phyloP scores from a whole-genome alignment of 2,797 vertebrate species.

The Enteromius radiatus region DNA sequence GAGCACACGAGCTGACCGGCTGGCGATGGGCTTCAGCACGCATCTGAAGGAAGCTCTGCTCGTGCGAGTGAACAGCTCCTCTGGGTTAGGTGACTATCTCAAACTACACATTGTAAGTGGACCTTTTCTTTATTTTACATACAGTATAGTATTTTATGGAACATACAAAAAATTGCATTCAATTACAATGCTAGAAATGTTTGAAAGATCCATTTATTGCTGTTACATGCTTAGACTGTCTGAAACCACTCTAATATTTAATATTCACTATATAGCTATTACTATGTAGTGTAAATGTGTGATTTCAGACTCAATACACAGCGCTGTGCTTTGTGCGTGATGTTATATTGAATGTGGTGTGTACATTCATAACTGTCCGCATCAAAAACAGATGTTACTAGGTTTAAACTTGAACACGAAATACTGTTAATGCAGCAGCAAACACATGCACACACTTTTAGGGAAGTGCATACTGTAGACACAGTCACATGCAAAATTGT shows the following conservation, averaged over 20 bases:
- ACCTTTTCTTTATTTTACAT: neutral
- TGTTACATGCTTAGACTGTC: neutral
- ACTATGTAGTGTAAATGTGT: neutral
- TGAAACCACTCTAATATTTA: neutral
- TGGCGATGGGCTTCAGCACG: slow-evolving; percentile 97
- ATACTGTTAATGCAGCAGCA: neutral
- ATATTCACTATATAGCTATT: neutral
- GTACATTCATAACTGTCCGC: neutral
- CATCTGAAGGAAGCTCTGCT: slow-evolving; percentile 94
- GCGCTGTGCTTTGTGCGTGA: neutral
- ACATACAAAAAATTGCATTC: neutral
- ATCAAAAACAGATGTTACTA: neutral
- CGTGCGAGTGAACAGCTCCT: slow-evolving; percentile 96
- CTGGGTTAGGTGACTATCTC: slow-evolving; percentile 96
- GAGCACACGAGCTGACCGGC: slow-evolving; percentile 94
- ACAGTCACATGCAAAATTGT: neutral
- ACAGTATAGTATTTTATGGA: no score
- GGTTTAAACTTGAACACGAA: neutral
- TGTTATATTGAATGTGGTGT: neutral
- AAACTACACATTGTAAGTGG: slow-evolving; percentile 98
- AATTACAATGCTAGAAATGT: neutral
- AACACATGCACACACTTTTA: neutral
- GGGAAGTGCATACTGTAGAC: neutral
- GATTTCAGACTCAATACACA: neutral
- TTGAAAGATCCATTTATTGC: neutral